Evolutionary conservation across 2,888 invertebrate genomes (phyloP), one percentile per base, ranked within the genome.

Genomic region (Pedicia rivosa): DNA sequence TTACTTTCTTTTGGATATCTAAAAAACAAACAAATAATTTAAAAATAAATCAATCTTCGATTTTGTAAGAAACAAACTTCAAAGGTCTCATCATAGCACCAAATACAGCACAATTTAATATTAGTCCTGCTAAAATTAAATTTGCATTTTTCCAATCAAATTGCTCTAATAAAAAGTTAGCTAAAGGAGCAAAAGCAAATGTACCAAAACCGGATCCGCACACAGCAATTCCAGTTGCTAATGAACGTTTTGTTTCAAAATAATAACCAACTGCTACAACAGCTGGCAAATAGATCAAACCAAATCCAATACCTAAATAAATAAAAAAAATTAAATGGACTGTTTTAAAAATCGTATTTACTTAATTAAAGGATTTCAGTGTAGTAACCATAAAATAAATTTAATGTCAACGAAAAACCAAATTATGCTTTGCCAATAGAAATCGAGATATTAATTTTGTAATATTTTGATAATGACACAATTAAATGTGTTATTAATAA

Each of bases 241-340:
- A 65, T 9, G 94, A 90, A 43, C 94, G 71, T 50, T 87, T 84
- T 32, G 90, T 86, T 64, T 95, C 94, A 64, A 97, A 97, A 66
- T 95, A 95, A 63, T 92, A 92, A 5, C 92, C 91, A 17, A 95
- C 94, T 37, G 88, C 88, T 9, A 95, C 94, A 26, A 97, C 94
- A 2, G 95, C 94, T 1, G 95, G 95, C 32, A 97, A 70, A 62
- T 91, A 92, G 51, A 91, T 87, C 66, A 91, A 74, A 43, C 91
- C 90, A 55, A 91, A 87, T 15, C 91, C 91, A 48, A 91, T 75
- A 45, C 90, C 87, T 86, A 66, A 12, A 56, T 63, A 7, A 10
- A 8, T 5, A 30, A 7, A 13, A 16, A 13, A 16, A 4, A 16
- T 5, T 17, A 17, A 16, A 8, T 27, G 10, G n/a, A 5, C 5